Conservation (phyloP, 2,888 invertebrate species). For the Sminthurinus aureus region DNA sequence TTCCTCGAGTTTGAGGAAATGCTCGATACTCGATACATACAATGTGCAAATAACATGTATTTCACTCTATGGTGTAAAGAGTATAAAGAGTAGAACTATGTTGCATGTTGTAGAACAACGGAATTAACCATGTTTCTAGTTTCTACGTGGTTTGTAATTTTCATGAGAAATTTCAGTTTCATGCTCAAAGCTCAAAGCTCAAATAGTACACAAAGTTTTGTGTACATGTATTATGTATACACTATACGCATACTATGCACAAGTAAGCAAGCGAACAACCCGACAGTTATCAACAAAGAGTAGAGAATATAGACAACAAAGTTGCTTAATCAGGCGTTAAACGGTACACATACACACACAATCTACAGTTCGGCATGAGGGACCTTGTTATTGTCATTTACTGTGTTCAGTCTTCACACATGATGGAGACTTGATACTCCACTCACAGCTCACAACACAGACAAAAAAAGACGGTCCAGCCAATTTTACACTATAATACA, state of each 20-base stretch:
- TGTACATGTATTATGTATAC: neutral
- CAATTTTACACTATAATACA: too few species aligned
- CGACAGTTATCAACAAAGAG: neutral
- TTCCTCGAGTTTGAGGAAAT: neutral
- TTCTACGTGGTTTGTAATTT: too few species aligned
- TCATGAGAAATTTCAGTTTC: too few species aligned
- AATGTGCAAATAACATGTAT: too few species aligned
- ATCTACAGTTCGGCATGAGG: neutral
- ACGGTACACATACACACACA: neutral
- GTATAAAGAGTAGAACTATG: too few species aligned
- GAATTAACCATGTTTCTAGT: too few species aligned
- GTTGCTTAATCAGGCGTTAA: constrained; percentile 22
- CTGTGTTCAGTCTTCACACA: neutral
- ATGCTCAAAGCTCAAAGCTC: too few species aligned
- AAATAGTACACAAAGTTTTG: neutral
- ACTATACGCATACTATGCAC: neutral
- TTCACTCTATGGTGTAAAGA: too few species aligned
- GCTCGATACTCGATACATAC: neutral
- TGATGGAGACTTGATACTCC: neutral
- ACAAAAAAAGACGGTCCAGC: neutral
- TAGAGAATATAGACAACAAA: neutral
- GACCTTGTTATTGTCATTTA: neutral
- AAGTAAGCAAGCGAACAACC: neutral
- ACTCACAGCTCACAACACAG: neutral
- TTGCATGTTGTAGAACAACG: too few species aligned